Percentiles rank a stretch among this genome's conserved stretches.
Evolutionary conservation across 2,113 vertebrate species (phyloP).

Genomic region (Elachura formosa): DNA sequence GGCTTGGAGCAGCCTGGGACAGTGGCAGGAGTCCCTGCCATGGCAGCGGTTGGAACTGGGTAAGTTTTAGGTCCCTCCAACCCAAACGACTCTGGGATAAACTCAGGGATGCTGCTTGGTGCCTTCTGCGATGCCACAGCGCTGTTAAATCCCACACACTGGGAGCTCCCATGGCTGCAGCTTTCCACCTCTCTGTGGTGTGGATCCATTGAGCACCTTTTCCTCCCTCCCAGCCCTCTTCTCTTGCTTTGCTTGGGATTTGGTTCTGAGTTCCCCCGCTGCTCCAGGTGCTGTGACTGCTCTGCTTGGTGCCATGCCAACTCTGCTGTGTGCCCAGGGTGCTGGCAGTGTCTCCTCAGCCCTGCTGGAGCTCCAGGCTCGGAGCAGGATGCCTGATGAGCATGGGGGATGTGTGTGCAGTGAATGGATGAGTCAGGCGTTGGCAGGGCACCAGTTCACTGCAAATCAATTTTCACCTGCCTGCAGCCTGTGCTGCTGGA

Average conservation of each 20-base stretch:
- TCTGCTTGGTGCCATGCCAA: no score
- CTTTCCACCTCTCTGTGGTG: background rate
- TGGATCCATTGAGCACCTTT: background rate
- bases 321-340: background rate
- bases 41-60: rapidly evolving
- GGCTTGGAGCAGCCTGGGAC: background rate
- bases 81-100: background rate
- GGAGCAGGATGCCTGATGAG: background rate
- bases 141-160: rapidly evolving
- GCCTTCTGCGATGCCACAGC: background rate
- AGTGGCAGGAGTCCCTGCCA: background rate
- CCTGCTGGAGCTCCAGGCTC: background rate
- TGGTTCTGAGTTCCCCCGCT: background rate
- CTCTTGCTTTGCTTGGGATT: background rate
- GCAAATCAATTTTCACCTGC: conserved; percentile 54
- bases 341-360: background rate
- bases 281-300: background rate
- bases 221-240: background rate
- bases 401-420: background rate
- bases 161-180: background rate
- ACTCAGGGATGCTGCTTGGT: background rate
- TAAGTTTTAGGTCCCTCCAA: background rate
- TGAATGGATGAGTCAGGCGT: conserved; percentile 23
- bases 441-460: conserved; percentile 31
- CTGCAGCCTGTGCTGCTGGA: background rate